These are phyloP conservation scores for Campoletis raptor DNA, from an alignment of 2,888 invertebrate genomes.

Conservation along the genomic window DNA sequence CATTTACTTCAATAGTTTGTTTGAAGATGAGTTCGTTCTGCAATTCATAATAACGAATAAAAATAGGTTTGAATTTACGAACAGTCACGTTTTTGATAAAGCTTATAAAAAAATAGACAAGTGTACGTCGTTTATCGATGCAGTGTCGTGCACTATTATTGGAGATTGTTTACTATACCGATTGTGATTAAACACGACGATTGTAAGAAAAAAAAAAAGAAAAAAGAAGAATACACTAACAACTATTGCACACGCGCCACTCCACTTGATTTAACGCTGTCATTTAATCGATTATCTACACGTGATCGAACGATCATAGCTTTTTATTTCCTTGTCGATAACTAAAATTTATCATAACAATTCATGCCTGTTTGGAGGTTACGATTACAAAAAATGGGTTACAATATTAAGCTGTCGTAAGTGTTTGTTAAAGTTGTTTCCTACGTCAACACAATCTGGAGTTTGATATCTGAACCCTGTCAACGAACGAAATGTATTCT, in stretches of 20 bases:
- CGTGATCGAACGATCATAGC: not conserved
- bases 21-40: not conserved
- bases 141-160: not conserved
- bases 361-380: not conserved
- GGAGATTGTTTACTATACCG: not conserved
- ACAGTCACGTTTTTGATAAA: not conserved
- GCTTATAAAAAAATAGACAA: not conserved
- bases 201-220: slow-evolving; percentile 34
- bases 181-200: slow-evolving; percentile 19
- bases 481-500: not conserved
- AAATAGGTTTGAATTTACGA: not conserved
- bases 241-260: slow-evolving; percentile 28
- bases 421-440: not conserved
- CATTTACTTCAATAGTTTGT: not conserved
- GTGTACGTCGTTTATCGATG: slow-evolving; percentile 16
- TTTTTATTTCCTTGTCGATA: not conserved
- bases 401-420: not conserved
- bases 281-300: slow-evolving; percentile 13
- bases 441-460: not conserved
- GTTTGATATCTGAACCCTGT: not conserved
- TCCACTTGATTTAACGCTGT: slow-evolving; percentile 45
- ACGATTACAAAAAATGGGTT: not conserved
- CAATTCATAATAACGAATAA: not conserved
- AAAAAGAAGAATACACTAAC: not conserved
- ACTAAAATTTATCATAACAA: not conserved